A percentile compares a stretch with the other conserved stretches of the same genome.
Evolutionary conservation across 53 echinoderm and acorn worm genomes (phyloP).

Genomic region (Crossaster papposus): DNA sequence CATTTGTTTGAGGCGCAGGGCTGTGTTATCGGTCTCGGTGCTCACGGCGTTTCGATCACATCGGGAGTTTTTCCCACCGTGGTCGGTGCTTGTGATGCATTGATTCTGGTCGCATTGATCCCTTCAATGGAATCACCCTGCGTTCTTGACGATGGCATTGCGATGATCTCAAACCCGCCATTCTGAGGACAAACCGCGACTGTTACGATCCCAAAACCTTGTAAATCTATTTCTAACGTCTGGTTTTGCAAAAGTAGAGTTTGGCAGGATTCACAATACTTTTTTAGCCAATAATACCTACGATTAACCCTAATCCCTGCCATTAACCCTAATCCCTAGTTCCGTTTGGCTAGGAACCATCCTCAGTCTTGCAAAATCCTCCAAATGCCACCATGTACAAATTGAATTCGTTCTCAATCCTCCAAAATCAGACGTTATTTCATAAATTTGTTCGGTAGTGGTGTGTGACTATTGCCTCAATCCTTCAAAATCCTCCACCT

Average conservation of each 20-base stretch:
- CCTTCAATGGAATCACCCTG: neutral
- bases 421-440: too few relatives aligned
- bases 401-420: too few relatives aligned
- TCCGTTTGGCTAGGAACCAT: too few relatives aligned
- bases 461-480: too few relatives aligned
- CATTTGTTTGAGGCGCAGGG: neutral
- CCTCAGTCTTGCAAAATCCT: too few relatives aligned
- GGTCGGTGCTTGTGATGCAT: too few relatives aligned
- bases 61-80: slow-evolving; percentile 25
- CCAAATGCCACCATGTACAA: too few relatives aligned
- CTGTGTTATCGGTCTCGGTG: neutral
- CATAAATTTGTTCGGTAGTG: too few relatives aligned
- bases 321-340: too few relatives aligned
- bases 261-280: neutral
- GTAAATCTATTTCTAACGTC: neutral
- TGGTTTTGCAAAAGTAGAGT: neutral
- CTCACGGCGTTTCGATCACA: neutral
- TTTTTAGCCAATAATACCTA: neutral
- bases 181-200: neutral
- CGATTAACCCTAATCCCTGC: too few relatives aligned
- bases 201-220: neutral
- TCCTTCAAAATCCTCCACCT: too few relatives aligned
- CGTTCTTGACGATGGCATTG: slow-evolving; percentile 15
- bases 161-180: slow-evolving; percentile 31
- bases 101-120: neutral